phyloP scores from a whole-genome alignment of 2,888 invertebrate genomes.

The Phaonia tiefii region DNA sequence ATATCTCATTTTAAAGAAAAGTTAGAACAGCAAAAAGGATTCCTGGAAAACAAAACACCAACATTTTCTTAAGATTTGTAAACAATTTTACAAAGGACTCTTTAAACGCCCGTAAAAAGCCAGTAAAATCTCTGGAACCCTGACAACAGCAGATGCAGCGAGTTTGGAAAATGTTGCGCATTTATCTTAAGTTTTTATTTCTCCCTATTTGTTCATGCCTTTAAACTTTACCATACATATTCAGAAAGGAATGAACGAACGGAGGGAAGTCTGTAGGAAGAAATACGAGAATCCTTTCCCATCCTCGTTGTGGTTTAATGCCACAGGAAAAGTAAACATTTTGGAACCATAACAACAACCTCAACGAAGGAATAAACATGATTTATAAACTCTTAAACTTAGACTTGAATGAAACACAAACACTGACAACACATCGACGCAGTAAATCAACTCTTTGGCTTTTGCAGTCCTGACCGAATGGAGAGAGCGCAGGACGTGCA shows the following conservation, averaged over 20 bases:
- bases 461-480: too few species aligned
- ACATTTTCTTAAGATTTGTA: slow-evolving; percentile 30
- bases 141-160: background rate
- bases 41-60: too few species aligned
- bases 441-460: too few species aligned
- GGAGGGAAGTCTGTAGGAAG: too few species aligned
- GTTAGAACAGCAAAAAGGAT: too few species aligned
- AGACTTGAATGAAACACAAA: background rate
- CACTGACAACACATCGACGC: background rate
- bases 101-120: background rate
- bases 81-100: slow-evolving; percentile 25
- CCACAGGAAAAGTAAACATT: background rate
- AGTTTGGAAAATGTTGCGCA: slow-evolving; percentile 2
- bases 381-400: background rate
- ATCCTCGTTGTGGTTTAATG: background rate
- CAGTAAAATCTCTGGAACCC: too few species aligned
- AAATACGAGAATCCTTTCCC: background rate
- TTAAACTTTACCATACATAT: too few species aligned
- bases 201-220: background rate
- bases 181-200: background rate
- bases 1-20: too few species aligned
- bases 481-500: too few species aligned
- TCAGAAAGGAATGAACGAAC: background rate
- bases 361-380: background rate
- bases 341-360: background rate